Conservation (phyloP, 2,797 vertebrate genomes). For the Poeciliopsis infans region DNA sequence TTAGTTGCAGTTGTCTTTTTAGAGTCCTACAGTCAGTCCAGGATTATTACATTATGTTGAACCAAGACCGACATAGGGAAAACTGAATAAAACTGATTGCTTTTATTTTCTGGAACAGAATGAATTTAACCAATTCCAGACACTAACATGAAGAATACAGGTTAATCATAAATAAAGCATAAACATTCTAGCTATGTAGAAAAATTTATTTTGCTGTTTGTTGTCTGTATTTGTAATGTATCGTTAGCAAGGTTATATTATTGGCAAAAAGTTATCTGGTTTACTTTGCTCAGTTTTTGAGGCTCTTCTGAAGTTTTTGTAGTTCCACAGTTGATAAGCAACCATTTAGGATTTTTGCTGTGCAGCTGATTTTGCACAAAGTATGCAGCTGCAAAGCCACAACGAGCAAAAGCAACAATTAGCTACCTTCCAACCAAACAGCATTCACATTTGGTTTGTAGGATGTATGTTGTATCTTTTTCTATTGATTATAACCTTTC, state of each 20-base stretch:
- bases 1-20: background rate
- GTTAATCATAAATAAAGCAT: background rate
- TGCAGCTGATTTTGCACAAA: background rate
- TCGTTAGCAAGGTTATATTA: background rate
- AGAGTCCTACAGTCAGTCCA: background rate
- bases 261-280: background rate
- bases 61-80: slow-evolving; percentile 3
- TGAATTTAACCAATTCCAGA: slow-evolving; percentile 9
- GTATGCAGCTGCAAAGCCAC: background rate
- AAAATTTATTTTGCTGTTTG: no score
- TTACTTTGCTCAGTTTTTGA: background rate
- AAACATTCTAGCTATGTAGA: background rate
- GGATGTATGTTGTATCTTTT: background rate
- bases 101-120: slow-evolving; percentile 12
- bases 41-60: slow-evolving; percentile 9
- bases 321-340: background rate
- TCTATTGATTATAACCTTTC: background rate
- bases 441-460: background rate
- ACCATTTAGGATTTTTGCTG: background rate
- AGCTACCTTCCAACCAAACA: background rate
- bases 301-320: background rate
- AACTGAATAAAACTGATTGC: background rate
- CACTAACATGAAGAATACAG: background rate
- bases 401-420: background rate
- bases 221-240: background rate